phyloP scores from a whole-genome alignment of 1,140 invertebrate genomes.

The Zaprionus nigranus region DNA sequence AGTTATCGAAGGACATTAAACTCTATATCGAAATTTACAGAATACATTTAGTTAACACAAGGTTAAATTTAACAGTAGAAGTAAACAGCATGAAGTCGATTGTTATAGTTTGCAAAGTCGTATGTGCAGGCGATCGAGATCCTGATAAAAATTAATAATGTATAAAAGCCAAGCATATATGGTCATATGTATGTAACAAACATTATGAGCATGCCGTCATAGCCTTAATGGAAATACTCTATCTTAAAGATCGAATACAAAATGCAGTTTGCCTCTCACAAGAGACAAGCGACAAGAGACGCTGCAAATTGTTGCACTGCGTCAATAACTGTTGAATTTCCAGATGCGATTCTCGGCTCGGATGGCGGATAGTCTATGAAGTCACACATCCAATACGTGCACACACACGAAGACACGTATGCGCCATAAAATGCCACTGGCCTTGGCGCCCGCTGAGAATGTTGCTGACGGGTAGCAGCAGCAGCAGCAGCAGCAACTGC shows the following conservation, averaged over 20 bases:
- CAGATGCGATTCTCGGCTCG: conserved; percentile 19
- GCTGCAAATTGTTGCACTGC: conserved; percentile 39
- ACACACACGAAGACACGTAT: conserved; percentile 17
- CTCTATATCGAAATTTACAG: too few relatives aligned
- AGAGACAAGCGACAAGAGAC: background rate
- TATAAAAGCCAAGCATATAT: background rate
- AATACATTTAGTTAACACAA: too few relatives aligned
- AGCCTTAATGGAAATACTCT: background rate
- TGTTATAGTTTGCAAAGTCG: too few relatives aligned
- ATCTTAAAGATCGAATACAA: background rate
- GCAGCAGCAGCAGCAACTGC: conserved; percentile 19
- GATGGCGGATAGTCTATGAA: conserved; percentile 20
- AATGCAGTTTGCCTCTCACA: conserved; percentile 35
- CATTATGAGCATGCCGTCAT: background rate
- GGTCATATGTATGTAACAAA: background rate
- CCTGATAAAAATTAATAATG: too few relatives aligned
- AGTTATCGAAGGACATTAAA: too few relatives aligned
- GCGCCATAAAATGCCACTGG: conserved; percentile 68
- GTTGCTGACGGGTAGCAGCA: conserved; percentile 51
- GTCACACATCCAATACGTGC: background rate
- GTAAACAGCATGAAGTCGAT: too few relatives aligned
- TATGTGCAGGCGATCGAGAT: too few relatives aligned
- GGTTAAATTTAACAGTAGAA: too few relatives aligned
- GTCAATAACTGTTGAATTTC: conserved; percentile 49
- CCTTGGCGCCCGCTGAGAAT: conserved; percentile 78